phyloP scores from a whole-genome alignment of 2,888 invertebrate genomes.

The Odontomyia ornata region DNA sequence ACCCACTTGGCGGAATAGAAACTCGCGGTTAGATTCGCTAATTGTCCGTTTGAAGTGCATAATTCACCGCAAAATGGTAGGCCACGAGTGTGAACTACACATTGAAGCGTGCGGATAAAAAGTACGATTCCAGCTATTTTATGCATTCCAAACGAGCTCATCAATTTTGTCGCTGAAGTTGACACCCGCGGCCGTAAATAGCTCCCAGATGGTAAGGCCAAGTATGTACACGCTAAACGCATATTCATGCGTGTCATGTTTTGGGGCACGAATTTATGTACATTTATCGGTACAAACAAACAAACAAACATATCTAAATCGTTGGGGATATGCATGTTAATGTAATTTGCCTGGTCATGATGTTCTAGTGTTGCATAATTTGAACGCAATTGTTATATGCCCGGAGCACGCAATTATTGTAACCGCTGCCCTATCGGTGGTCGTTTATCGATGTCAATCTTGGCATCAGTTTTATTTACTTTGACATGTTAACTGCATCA shows the following conservation, averaged over 20 bases:
- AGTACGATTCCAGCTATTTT: background rate
- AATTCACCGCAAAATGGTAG: conserved; percentile 23
- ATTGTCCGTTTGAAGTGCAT: conserved; percentile 32
- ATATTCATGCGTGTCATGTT: background rate
- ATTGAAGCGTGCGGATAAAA: background rate
- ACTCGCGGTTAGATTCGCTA: conserved; percentile 34
- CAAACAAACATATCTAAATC: background rate
- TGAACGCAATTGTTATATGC: conserved; percentile 2
- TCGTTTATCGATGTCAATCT: conserved; percentile 36
- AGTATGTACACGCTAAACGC: background rate
- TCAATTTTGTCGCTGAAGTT: conserved; percentile 29
- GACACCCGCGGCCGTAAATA: conserved; percentile 20
- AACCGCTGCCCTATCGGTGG: conserved; percentile 17
- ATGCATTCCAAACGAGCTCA: conserved; percentile 37
- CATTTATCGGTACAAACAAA: background rate
- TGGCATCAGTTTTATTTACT: conserved; percentile 32
- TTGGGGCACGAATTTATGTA: background rate
- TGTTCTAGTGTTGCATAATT: conserved; percentile 13
- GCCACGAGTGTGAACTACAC: background rate
- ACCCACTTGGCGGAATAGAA: conserved; percentile 7
- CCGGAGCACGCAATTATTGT: conserved; percentile 33
- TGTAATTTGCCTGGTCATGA: background rate
- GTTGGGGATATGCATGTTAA: background rate
- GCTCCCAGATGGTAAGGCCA: background rate
- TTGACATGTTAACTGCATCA: conserved; percentile 21